phyloP scores from a whole-genome alignment of 2,797 vertebrate genomes.

The Chaenodraco wilsoni region DNA sequence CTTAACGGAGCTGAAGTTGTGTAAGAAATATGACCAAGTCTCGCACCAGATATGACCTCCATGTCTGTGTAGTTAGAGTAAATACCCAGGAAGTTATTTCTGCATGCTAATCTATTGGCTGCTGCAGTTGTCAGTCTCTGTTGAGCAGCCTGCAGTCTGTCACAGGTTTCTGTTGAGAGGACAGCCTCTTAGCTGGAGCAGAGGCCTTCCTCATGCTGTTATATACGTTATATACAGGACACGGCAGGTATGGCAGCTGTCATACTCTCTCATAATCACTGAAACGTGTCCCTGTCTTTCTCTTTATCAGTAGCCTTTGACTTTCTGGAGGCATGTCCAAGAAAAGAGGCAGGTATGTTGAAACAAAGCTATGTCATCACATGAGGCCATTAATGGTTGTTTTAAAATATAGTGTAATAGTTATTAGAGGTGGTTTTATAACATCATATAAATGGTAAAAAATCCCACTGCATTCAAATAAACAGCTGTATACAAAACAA shows the following conservation, averaged over 20 bases:
- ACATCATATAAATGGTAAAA: no score
- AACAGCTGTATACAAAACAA: not conserved
- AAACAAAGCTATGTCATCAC: slow-evolving; percentile 24
- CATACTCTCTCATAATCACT: slow-evolving; percentile 27
- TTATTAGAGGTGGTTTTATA: no score
- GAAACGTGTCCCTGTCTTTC: slow-evolving; percentile 51
- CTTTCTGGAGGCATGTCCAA: slow-evolving; percentile 88
- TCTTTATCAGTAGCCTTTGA: slow-evolving; percentile 69
- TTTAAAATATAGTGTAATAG: not conserved
- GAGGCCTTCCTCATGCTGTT: slow-evolving; percentile 27
- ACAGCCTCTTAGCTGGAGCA: slow-evolving; percentile 21
- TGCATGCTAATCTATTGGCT: slow-evolving; percentile 64
- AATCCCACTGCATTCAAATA: not conserved
- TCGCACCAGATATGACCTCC: slow-evolving; percentile 60
- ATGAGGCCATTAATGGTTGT: not conserved
- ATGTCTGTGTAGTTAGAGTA: slow-evolving; percentile 50
- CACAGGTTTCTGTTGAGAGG: slow-evolving; percentile 16
- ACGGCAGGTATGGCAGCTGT: slow-evolving; percentile 48
- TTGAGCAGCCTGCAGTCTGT: slow-evolving; percentile 31
- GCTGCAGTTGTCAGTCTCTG: slow-evolving; percentile 59
- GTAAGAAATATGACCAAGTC: slow-evolving; percentile 2
- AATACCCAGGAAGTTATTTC: slow-evolving; percentile 70
- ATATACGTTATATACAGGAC: not conserved
- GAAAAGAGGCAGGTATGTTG: slow-evolving; percentile 88
- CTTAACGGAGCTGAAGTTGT: not conserved